phyloP scores from a whole-genome alignment of 2,888 invertebrate species.

The Thymelicus acteon region DNA sequence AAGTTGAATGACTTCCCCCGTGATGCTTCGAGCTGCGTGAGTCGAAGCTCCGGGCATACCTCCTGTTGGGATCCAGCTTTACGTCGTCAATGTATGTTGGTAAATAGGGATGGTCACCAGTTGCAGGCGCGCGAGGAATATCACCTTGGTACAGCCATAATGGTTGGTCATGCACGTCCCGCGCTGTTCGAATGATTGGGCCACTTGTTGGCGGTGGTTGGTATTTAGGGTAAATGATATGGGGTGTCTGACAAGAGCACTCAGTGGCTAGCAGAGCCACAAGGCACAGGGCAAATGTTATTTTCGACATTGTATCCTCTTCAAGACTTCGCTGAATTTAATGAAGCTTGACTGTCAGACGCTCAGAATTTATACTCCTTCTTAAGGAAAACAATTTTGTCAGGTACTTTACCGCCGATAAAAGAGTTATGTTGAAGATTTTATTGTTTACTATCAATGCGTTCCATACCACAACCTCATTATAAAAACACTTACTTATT shows the following conservation, averaged over 20 bases:
- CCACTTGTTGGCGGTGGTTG: slow-evolving; percentile 44
- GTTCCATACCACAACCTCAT: not conserved
- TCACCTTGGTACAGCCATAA: slow-evolving; percentile 48
- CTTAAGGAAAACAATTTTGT: slow-evolving; percentile 9
- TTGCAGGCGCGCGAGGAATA: slow-evolving; percentile 47
- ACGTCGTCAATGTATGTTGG: slow-evolving; percentile 51
- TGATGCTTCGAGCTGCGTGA: slow-evolving; percentile 53
- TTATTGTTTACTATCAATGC: not conserved
- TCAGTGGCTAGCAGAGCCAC: slow-evolving; percentile 45
- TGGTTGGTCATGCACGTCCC: slow-evolving; percentile 49
- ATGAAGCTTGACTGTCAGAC: not conserved
- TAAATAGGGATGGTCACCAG: slow-evolving; percentile 49
- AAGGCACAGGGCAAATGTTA: slow-evolving; percentile 1
- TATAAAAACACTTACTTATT: not conserved
- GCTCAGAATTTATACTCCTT: slow-evolving; percentile 1
- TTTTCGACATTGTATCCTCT: slow-evolving; percentile 14
- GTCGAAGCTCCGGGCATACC: slow-evolving; percentile 53
- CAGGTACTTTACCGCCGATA: slow-evolving; percentile 23
- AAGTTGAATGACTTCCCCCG: slow-evolving; percentile 50
- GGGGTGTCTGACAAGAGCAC: slow-evolving; percentile 43
- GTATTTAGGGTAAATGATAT: slow-evolving; percentile 49
- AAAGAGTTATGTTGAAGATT: not conserved
- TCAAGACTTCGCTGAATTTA: not conserved
- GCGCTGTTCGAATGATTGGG: slow-evolving; percentile 44
- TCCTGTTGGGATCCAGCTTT: slow-evolving; percentile 48